Evolutionary conservation across 2,113 vertebrate genomes (phyloP).

Genomic region (Cervus canadensis): DNA sequence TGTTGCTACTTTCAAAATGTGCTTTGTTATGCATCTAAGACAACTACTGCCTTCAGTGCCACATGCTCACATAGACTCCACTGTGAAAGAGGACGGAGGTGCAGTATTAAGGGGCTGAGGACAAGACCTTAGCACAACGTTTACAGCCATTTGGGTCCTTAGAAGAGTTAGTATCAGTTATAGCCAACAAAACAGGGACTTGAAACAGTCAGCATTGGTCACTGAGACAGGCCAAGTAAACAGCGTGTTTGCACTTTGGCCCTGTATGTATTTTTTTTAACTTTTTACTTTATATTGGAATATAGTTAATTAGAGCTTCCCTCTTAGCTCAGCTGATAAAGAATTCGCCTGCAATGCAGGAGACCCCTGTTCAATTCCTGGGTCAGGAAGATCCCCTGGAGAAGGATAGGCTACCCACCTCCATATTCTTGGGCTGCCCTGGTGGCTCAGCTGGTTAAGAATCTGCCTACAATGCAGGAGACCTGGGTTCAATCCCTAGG

Average conservation of each 20-base stretch:
- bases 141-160: background rate
- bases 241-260: background rate
- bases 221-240: background rate
- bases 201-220: background rate
- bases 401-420: background rate
- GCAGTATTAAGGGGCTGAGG: background rate
- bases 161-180: background rate
- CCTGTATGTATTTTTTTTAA: background rate
- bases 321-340: background rate
- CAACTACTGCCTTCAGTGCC: background rate
- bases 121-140: background rate
- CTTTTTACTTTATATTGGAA: background rate
- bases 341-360: background rate
- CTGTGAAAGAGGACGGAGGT: background rate
- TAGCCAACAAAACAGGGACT: background rate
- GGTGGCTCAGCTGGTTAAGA: background rate
- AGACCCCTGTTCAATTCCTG: background rate
- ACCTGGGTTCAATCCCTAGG: background rate
- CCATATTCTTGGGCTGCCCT: background rate
- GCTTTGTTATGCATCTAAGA: background rate
- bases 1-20: background rate
- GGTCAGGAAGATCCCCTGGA: background rate
- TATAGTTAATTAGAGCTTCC: background rate
- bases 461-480: background rate
- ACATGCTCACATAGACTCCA: background rate